These are phyloP conservation scores for Tretioscincus oriximinensis DNA, from an alignment of 2,113 vertebrate species.

Conservation along the genomic window DNA sequence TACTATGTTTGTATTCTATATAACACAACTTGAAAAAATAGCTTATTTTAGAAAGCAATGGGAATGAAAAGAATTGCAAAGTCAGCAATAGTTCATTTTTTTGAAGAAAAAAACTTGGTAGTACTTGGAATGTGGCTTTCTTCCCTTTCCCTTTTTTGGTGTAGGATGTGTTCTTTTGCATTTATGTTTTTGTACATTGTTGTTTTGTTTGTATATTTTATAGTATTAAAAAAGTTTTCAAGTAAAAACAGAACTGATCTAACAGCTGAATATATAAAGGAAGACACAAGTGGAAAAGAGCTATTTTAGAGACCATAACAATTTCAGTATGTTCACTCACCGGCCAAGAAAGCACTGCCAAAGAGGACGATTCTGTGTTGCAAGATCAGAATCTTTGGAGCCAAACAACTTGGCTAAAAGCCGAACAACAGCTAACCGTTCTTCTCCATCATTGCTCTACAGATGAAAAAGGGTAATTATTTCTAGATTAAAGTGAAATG, in stretches of 20 bases:
- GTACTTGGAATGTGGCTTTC: background rate
- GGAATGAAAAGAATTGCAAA: background rate
- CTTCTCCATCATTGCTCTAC: constrained; percentile 97
- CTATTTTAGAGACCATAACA: background rate
- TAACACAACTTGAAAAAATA: background rate
- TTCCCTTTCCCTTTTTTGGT: too few relatives aligned
- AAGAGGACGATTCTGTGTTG: constrained; percentile 94
- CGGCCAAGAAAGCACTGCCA: constrained; percentile 98
- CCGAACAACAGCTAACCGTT: constrained; percentile 94
- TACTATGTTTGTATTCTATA: constrained; percentile 33
- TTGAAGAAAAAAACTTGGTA: background rate
- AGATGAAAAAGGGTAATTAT: constrained; percentile 22
- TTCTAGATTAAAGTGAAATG: background rate
- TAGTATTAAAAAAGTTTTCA: background rate
- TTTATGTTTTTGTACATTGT: background rate
- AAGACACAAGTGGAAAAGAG: background rate
- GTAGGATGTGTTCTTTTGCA: background rate
- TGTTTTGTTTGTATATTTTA: background rate
- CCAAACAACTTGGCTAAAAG: constrained; percentile 96
- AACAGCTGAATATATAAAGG: background rate
- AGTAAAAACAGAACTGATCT: background rate
- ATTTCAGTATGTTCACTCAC: constrained; percentile 69
- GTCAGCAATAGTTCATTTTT: too few relatives aligned
- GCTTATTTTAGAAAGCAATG: background rate
- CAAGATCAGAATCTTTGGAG: constrained; percentile 96